A percentile compares a stretch with the other conserved stretches of the same genome.
These are phyloP conservation scores for Passer montanus DNA, from an alignment of 2,113 vertebrate species.

Conservation along the genomic window DNA sequence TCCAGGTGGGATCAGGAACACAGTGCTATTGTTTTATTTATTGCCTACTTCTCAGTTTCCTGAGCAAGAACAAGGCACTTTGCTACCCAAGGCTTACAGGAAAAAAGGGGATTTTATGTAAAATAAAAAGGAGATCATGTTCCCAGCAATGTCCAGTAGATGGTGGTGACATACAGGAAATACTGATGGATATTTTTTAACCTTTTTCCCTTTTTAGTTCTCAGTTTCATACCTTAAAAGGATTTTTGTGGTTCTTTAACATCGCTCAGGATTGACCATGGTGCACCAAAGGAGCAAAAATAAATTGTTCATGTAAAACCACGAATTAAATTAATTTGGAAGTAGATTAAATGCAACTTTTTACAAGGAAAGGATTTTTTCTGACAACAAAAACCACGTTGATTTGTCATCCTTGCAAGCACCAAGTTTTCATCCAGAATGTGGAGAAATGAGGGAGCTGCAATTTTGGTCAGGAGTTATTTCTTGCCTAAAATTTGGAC, in stretches of 20 bases:
- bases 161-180: background rate
- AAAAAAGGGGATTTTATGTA: accelerated
- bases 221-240: background rate
- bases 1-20: background rate
- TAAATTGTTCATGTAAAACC: accelerated
- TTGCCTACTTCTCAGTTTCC: accelerated
- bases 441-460: background rate
- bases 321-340: background rate
- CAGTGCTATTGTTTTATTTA: background rate
- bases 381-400: background rate
- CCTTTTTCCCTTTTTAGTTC: no score
- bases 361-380: background rate
- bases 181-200: background rate
- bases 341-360: background rate
- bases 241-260: background rate
- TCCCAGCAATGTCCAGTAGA: background rate
- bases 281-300: background rate
- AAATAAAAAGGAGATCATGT: background rate
- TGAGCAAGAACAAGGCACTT: background rate
- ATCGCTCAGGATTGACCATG: accelerated
- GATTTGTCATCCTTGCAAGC: background rate
- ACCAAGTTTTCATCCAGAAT: background rate
- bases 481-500: background rate
- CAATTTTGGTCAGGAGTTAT: background rate
- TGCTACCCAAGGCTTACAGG: background rate